phyloP scores from a whole-genome alignment of 2,888 invertebrate genomes.

The Mayetiola destructor region DNA sequence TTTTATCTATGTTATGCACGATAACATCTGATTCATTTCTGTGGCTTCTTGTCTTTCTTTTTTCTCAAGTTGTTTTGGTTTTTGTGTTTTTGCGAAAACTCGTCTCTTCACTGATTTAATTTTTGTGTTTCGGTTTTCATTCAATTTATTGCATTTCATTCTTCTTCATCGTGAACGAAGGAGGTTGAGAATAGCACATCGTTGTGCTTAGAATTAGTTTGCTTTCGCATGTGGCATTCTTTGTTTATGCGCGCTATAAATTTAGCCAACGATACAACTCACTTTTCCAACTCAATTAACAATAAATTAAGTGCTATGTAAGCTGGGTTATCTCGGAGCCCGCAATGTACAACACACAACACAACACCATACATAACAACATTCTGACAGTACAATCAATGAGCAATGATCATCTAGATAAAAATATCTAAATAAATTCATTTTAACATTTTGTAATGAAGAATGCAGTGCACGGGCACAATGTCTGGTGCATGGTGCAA shows the following conservation, averaged over 20 bases:
- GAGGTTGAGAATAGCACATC: too few species aligned
- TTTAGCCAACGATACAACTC: conserved; percentile 4
- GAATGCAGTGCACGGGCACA: too few species aligned
- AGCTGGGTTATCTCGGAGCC: too few species aligned
- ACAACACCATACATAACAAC: too few species aligned
- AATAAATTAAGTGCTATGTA: conserved; percentile 13
- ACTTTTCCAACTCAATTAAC: conserved; percentile 13
- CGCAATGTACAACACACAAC: neutral
- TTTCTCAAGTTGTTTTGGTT: too few species aligned
- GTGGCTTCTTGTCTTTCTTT: too few species aligned
- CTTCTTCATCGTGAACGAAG: too few species aligned
- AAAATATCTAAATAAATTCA: neutral
- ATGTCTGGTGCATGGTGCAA: too few species aligned
- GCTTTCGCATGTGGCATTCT: neutral
- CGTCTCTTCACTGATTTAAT: neutral
- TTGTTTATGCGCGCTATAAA: neutral
- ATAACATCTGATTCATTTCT: too few species aligned
- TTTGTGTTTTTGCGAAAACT: too few species aligned
- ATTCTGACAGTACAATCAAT: neutral
- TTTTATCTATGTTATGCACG: conserved; percentile 11
- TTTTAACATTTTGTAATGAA: too few species aligned
- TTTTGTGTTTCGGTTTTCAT: neutral
- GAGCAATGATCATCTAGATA: conserved; percentile 3
- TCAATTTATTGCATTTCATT: neutral
- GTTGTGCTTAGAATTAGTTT: neutral